Percentiles rank a stretch among this genome's conserved stretches.
These are phyloP conservation scores for Planiliza haematocheilus DNA, from an alignment of 2,113 vertebrate species.

Conservation along the genomic window DNA sequence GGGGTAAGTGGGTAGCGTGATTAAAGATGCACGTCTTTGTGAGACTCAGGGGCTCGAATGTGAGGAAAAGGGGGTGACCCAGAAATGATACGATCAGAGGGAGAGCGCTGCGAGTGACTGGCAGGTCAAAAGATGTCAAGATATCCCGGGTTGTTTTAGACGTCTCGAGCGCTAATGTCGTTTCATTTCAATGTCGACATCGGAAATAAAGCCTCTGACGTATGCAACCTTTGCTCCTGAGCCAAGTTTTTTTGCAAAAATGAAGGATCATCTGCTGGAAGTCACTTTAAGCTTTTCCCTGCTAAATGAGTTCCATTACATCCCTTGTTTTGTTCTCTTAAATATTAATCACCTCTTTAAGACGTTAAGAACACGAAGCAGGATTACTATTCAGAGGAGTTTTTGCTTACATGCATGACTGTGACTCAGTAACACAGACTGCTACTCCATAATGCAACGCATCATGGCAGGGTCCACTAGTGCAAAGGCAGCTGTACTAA, in stretches of 20 bases:
- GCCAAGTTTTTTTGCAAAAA: no score
- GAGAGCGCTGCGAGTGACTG: neutral
- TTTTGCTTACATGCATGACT: neutral
- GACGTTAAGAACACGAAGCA: neutral
- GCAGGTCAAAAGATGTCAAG: conserved; percentile 5
- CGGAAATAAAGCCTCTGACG: no score
- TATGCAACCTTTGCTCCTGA: no score
- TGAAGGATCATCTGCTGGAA: neutral
- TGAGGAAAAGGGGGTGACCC: conserved; percentile 11
- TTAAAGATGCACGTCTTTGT: conserved; percentile 7
- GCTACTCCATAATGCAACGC: conserved; percentile 1
- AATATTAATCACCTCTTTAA: conserved; percentile 6
- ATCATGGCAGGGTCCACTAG: conserved; percentile 44
- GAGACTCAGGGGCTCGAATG: neutral
- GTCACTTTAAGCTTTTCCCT: neutral
- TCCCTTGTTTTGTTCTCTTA: neutral
- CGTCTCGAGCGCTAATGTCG: neutral
- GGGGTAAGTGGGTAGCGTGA: neutral
- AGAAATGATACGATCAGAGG: neutral
- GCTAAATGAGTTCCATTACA: neutral
- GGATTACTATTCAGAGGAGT: neutral
- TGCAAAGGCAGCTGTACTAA: conserved; percentile 63
- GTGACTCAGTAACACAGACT: neutral
- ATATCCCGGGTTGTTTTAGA: no score
- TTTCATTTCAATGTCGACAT: no score